Evolutionary conservation across 2,888 invertebrate genomes (phyloP).

Genomic region (Stenchaetothrips biformis): DNA sequence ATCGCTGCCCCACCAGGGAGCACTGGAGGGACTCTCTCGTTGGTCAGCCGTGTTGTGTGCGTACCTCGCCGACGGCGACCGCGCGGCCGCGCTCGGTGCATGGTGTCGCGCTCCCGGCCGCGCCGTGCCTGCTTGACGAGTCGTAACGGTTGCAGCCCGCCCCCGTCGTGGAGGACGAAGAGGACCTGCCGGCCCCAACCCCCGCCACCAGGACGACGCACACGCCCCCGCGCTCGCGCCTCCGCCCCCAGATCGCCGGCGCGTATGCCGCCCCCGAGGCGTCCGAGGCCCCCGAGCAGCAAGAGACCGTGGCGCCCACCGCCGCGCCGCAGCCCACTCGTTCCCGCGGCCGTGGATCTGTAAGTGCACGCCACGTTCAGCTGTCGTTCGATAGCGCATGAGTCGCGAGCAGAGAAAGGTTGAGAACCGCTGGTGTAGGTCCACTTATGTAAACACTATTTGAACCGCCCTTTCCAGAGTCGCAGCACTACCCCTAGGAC

Average conservation of each 20-base stretch:
- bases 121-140: neutral
- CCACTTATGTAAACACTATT: conserved; percentile 35
- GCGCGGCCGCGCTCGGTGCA: neutral
- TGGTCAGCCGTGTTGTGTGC: too few relatives aligned
- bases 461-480: conserved; percentile 43
- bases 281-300: conserved; percentile 28
- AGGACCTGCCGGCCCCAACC: neutral
- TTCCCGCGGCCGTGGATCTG: neutral
- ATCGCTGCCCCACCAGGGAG: too few relatives aligned
- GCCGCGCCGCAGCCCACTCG: neutral
- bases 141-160: neutral
- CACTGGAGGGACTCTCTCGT: too few relatives aligned
- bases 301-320: conserved; percentile 1
- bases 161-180: neutral
- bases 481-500: conserved; percentile 46
- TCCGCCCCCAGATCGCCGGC: conserved; percentile 29
- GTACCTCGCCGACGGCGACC: neutral
- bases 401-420: too few relatives aligned
- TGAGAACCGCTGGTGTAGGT: neutral
- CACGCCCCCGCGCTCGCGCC: conserved; percentile 26
- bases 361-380: neutral
- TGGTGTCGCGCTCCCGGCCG: neutral
- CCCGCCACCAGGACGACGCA: conserved; percentile 1
- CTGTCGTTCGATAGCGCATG: too few relatives aligned
- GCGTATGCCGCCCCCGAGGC: conserved; percentile 26